Evolutionary conservation across 1,140 invertebrate species (phyloP).

Genomic region (Drosophila rufa): DNA sequence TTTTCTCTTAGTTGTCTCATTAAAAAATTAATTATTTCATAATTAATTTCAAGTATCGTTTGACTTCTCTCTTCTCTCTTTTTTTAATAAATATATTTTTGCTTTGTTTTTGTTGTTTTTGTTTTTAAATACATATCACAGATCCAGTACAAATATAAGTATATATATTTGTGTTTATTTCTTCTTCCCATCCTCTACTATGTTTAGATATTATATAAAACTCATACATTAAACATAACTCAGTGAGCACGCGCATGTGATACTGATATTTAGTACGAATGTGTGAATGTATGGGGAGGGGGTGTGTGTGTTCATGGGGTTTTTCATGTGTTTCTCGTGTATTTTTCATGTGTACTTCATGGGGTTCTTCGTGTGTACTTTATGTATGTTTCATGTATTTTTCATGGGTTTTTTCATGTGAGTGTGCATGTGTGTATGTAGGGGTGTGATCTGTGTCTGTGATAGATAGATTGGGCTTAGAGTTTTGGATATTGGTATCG

Average conservation of each 20-base stretch:
- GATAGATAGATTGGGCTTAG: constrained; percentile 23
- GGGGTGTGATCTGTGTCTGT: constrained; percentile 15
- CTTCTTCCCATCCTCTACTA: constrained; percentile 52
- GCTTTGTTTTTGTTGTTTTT: constrained; percentile 59
- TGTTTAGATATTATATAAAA: constrained; percentile 73
- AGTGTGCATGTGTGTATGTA: constrained; percentile 19
- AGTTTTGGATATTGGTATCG: constrained; percentile 12
- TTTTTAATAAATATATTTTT: constrained; percentile 55
- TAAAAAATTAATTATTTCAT: constrained; percentile 81
- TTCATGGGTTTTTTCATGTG: background rate
- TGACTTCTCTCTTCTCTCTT: constrained; percentile 49
- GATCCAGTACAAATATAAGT: constrained; percentile 84
- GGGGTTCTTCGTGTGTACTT: constrained; percentile 4
- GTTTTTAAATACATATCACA: constrained; percentile 84
- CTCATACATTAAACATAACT: constrained; percentile 76
- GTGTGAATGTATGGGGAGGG: constrained; percentile 48
- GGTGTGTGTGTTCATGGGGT: constrained; percentile 3
- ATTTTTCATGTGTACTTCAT: background rate
- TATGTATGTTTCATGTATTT: constrained; percentile 7
- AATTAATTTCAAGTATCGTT: constrained; percentile 76
- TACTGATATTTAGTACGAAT: constrained; percentile 65
- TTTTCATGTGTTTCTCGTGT: background rate
- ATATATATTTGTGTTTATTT: constrained; percentile 66
- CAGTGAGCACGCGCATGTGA: constrained; percentile 73
- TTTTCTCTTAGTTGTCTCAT: constrained; percentile 61